phyloP scores from a whole-genome alignment of 2,888 invertebrate genomes.

The Spilarctia lutea region DNA sequence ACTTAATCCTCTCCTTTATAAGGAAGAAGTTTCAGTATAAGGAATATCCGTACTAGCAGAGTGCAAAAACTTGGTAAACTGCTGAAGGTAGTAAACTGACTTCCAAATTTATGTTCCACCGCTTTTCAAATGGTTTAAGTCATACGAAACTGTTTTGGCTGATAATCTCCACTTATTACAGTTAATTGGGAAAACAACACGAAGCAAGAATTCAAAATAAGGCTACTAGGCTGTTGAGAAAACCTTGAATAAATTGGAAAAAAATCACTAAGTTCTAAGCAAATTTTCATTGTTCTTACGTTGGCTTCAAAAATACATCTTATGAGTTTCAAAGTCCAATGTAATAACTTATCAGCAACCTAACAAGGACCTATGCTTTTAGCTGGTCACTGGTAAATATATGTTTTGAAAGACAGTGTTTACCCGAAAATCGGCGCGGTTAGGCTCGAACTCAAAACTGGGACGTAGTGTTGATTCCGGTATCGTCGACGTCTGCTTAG shows the following conservation, averaged over 20 bases:
- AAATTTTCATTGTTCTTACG: background rate
- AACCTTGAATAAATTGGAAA: background rate
- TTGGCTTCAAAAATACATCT: background rate
- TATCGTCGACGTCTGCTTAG: background rate
- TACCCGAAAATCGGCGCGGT: conserved; percentile 76
- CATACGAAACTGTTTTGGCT: background rate
- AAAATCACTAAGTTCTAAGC: background rate
- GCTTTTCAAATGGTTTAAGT: background rate
- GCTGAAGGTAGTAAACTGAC: background rate
- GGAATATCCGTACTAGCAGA: background rate
- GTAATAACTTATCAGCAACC: background rate
- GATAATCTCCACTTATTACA: background rate
- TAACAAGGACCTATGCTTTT: background rate
- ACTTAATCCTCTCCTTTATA: background rate
- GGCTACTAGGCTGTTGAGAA: no score
- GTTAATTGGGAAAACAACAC: background rate
- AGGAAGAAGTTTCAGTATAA: background rate
- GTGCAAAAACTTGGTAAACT: background rate
- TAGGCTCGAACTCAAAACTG: conserved; percentile 69
- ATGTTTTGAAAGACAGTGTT: background rate
- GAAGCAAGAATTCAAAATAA: background rate
- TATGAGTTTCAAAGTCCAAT: background rate
- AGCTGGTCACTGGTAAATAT: background rate
- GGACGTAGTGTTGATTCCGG: background rate
- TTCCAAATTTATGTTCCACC: background rate